Evolutionary conservation across 2,888 invertebrate species (phyloP), one percentile per base, ranked within the genome.

Genomic region (Hoplodrina blanda): DNA sequence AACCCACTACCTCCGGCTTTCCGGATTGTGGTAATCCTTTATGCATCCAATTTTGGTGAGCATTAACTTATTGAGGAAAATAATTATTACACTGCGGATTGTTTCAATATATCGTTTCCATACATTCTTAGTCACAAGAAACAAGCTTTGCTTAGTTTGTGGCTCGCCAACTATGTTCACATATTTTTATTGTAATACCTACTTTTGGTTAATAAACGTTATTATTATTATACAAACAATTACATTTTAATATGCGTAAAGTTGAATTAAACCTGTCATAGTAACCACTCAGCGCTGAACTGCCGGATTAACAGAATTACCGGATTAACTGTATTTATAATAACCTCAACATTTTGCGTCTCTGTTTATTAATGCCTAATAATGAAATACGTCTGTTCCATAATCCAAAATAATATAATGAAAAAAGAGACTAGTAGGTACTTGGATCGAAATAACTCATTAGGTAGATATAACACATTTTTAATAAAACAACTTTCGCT

Each of bases 181-280:
- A n/a, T n/a, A n/a, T n/a, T n/a, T n/a, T n/a, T n/a, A n/a, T n/a
- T n/a, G n/a, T n/a, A n/a, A n/a, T n/a, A n/a, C n/a, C n/a, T n/a
- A n/a, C n/a, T n/a, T n/a, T n/a, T n/a, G n/a, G n/a, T n/a, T n/a
- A n/a, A n/a, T n/a, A n/a, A n/a, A n/a, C n/a, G n/a, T n/a, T n/a
- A n/a, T n/a, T n/a, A n/a, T n/a, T n/a, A n/a, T n/a, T n/a, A n/a
- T n/a, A 33, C 37, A 33, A 72, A 73, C 33, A 62, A 73, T 50
- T 13, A 60, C 62, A 56, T 41, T 11, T 41, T 13, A 41, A 13
- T 60, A 65, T 53, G 54, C 19, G 55, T 25, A 49, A 64, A 77
- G 41, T 62, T 59, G n/a, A 49, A 49, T 59, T 25, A 61, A 59
- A 5, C n/a, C 54, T 52, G 68, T 52, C 50, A 64, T 54, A 59